phyloP scores from a whole-genome alignment of 1,140 invertebrate genomes.

The Pemphigus obesinymphae region DNA sequence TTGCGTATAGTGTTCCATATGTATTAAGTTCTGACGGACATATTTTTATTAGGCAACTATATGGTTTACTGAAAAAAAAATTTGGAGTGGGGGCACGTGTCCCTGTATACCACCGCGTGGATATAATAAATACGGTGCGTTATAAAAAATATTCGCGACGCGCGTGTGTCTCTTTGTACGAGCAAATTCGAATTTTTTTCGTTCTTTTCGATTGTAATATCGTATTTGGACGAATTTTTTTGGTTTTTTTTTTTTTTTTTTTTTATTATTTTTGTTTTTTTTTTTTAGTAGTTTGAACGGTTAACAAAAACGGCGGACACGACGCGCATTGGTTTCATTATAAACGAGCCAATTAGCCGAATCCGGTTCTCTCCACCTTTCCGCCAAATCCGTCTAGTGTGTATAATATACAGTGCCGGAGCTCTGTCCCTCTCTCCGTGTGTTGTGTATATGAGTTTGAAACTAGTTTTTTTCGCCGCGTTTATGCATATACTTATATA shows the following conservation, averaged over 20 bases:
- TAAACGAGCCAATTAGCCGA: conserved; percentile 41
- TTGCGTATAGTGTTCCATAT: no score
- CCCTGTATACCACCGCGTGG: no score
- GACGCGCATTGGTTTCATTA: conserved; percentile 35
- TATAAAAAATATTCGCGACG: no score
- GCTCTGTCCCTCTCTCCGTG: background rate
- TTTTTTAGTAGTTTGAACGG: background rate
- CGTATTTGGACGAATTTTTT: background rate
- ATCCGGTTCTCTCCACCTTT: conserved; percentile 26
- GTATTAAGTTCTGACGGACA: no score
- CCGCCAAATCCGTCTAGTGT: background rate
- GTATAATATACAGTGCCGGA: background rate
- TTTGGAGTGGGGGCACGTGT: no score
- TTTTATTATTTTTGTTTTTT: background rate
- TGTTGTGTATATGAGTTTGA: background rate
- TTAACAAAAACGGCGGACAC: background rate
- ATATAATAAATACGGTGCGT: no score
- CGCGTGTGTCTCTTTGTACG: background rate
- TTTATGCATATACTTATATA: background rate
- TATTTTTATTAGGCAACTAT: no score
- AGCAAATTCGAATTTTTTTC: background rate
- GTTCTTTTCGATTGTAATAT: background rate
- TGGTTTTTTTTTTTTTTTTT: background rate
- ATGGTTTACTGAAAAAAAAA: no score
- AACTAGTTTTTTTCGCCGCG: conserved; percentile 28